These are phyloP conservation scores for Leptothorax acervorum DNA, from an alignment of 2,888 invertebrate genomes.

Conservation along the genomic window DNA sequence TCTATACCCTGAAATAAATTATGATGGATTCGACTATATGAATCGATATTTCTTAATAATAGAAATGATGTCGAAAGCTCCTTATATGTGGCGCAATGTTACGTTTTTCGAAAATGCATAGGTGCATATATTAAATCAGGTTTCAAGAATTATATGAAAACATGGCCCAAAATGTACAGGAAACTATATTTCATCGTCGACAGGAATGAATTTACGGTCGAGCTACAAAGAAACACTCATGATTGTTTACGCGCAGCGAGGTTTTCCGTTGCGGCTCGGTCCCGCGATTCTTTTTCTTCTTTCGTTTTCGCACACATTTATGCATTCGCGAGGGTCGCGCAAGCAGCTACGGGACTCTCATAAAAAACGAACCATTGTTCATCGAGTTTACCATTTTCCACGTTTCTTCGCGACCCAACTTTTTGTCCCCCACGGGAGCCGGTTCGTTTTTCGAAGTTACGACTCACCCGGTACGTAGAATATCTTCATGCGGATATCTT, in stretches of 20 bases:
- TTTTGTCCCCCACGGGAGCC: conserved; percentile 42
- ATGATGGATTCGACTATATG: neutral
- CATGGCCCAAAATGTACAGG: conserved; percentile 41
- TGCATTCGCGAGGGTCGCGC: conserved; percentile 50
- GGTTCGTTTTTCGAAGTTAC: conserved; percentile 55
- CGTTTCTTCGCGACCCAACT: conserved; percentile 65
- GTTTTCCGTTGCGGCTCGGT: conserved; percentile 42
- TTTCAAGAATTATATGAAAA: conserved; percentile 48
- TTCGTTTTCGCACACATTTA: conserved; percentile 51
- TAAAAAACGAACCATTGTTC: conserved; percentile 73
- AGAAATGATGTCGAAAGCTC: neutral
- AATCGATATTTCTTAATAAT: conserved; percentile 36
- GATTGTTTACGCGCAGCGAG: conserved; percentile 77
- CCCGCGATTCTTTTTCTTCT: conserved; percentile 8
- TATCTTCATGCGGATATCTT: conserved; percentile 27
- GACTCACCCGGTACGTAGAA: conserved; percentile 42
- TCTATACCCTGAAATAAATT: neutral
- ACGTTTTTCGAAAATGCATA: conserved; percentile 14
- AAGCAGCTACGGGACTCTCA: conserved; percentile 66
- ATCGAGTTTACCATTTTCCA: conserved; percentile 72
- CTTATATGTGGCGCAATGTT: neutral
- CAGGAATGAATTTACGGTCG: conserved; percentile 79
- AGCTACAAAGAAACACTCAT: conserved; percentile 75
- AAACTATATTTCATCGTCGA: conserved; percentile 74
- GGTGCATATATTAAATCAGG: conserved; percentile 59